These are phyloP conservation scores for Propsilocerus akamusi DNA, from an alignment of 1,140 invertebrate species.

Conservation along the genomic window DNA sequence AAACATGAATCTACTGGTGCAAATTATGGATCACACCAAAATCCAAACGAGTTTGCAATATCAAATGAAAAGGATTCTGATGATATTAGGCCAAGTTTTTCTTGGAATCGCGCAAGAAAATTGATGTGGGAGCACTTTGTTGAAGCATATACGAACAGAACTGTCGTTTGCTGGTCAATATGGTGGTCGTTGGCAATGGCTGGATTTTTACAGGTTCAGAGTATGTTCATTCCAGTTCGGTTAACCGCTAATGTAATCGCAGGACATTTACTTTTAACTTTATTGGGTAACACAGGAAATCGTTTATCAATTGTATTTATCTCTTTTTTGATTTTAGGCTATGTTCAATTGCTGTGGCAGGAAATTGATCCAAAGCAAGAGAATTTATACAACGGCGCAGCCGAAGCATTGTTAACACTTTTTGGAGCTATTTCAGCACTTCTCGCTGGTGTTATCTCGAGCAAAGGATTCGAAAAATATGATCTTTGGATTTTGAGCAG, in stretches of 20 bases:
- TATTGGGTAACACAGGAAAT: no score
- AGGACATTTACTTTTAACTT: no score
- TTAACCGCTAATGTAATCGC: no score
- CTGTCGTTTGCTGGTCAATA: conserved; percentile 66
- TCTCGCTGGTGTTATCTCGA: conserved; percentile 24
- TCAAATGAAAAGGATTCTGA: not conserved
- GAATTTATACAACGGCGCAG: conserved; percentile 50
- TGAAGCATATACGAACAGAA: conserved; percentile 45
- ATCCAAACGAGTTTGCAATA: no score
- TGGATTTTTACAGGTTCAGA: conserved; percentile 71
- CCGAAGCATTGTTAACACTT: conserved; percentile 55
- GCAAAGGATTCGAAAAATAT: no score
- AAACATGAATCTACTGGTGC: not conserved
- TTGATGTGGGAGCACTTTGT: conserved; percentile 48
- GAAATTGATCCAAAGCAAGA: conserved; percentile 22
- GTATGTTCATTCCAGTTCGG: no score
- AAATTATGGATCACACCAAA: not conserved
- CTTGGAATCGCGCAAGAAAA: conserved; percentile 16
- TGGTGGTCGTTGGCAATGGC: conserved; percentile 69
- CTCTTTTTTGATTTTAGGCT: conserved; percentile 43
- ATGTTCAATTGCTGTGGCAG: conserved; percentile 69
- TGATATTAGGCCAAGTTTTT: conserved; percentile 13
- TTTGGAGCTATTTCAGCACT: conserved; percentile 40
- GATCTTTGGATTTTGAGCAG: no score
- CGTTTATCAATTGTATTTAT: no score